Percentiles rank a stretch among this genome's conserved stretches.
These are phyloP conservation scores for Amphipyra tragopoginis DNA, from an alignment of 2,888 invertebrate genomes.

Conservation along the genomic window DNA sequence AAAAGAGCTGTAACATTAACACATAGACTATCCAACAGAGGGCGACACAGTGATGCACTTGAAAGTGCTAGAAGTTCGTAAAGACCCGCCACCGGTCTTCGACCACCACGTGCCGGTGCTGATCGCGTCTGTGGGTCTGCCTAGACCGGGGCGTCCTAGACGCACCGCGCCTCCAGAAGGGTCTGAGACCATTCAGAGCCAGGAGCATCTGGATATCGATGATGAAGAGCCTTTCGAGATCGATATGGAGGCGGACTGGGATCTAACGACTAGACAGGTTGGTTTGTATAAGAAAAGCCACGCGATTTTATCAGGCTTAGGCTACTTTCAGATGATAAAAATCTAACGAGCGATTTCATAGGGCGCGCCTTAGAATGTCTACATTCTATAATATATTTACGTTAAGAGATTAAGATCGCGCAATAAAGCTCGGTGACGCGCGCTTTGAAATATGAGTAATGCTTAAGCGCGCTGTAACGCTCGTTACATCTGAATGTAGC, in stretches of 20 bases:
- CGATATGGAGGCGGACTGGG: conserved; percentile 93
- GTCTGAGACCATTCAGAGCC: conserved; percentile 65
- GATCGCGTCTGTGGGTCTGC: conserved; percentile 85
- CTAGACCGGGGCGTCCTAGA: conserved; percentile 79
- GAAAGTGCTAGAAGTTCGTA: conserved; percentile 95
- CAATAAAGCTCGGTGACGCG: too few species aligned
- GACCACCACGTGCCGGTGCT: conserved; percentile 98
- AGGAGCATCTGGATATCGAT: conserved; percentile 88
- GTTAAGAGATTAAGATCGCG: too few species aligned
- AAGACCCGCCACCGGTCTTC: conserved; percentile 94
- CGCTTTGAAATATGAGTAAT: too few species aligned
- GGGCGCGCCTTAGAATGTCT: too few species aligned
- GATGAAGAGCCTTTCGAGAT: conserved; percentile 89
- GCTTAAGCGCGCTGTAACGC: too few species aligned
- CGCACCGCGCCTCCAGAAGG: conserved; percentile 64
- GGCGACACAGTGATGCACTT: conserved; percentile 96
- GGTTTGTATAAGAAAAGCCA: neutral
- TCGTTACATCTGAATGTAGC: too few species aligned
- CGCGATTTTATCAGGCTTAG: too few species aligned
- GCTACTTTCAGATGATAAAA: too few species aligned
- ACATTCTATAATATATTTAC: too few species aligned
- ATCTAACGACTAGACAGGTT: conserved; percentile 97
- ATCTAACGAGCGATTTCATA: too few species aligned
- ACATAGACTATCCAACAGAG: conserved; percentile 87
- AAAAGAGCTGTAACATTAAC: neutral